phyloP scores from a whole-genome alignment of 2,113 vertebrate genomes.

The Percopsis transmontana region DNA sequence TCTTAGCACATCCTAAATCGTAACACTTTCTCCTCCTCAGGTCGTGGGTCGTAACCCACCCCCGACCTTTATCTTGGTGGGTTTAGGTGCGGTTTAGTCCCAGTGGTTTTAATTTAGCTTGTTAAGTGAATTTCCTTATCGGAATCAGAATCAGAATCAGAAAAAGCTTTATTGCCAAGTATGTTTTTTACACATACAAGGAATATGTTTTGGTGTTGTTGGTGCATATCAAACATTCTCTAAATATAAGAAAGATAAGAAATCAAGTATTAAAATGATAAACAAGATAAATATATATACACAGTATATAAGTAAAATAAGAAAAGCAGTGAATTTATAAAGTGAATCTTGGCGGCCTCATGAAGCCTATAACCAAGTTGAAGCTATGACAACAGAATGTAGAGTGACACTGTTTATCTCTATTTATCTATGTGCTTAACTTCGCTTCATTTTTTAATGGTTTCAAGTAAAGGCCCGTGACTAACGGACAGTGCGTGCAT shows the following conservation, averaged over 20 bases:
- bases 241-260: too few relatives aligned
- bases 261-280: too few relatives aligned
- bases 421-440: not conserved
- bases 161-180: too few relatives aligned
- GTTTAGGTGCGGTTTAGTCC: constrained; percentile 22
- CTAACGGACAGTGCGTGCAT: not conserved
- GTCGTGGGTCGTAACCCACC: constrained; percentile 90
- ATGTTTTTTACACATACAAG: too few relatives aligned
- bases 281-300: too few relatives aligned
- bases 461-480: constrained; percentile 31
- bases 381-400: not conserved
- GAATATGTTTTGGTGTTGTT: too few relatives aligned
- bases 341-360: not conserved
- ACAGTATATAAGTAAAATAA: too few relatives aligned
- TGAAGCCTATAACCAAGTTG: not conserved
- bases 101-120: constrained; percentile 8
- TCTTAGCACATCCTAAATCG: constrained; percentile 87
- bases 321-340: too few relatives aligned
- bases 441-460: constrained; percentile 43
- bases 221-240: too few relatives aligned
- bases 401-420: too few relatives aligned
- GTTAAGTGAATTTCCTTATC: constrained; percentile 24
- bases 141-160: too few relatives aligned
- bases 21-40: constrained; percentile 91
- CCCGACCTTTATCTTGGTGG: constrained; percentile 80